Base-by-base conservation (phyloP, 2,797 vertebrate species). In the Steatocranus sp. region DNA sequence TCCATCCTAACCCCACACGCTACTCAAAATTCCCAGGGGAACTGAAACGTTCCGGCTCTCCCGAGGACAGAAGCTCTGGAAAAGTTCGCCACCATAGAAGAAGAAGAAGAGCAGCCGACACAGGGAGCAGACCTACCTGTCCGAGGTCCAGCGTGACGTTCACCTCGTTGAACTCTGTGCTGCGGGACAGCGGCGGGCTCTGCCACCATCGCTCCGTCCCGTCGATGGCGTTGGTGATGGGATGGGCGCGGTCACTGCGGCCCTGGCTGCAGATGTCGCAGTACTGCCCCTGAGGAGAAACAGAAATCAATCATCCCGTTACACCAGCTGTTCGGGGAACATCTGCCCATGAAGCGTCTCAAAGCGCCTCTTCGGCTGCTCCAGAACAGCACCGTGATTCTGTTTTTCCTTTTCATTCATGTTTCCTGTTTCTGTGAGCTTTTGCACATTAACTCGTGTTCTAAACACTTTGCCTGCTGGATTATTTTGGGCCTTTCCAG, bases 191-290 rank as follows among this genome's bases (percentile, higher is more conserved):
- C 0, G 98, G 98, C 0, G 98, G 98, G 82, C 98, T 99, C 95
- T 99, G 98, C 98, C 98, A 99, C 98, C 98, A 99, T 63, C 98
- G 95, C 87, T 99, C 98, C 0, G 98, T 99, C 34, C 98, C 98
- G 0, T 99, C 98, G 0, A 99, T 96, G 92, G 98, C 98, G 0
- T 99, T 98, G 48, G 96, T 97, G 88, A 96, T 97, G 18, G 98
- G 98, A 48, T 99, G 98, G 0, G 98, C 98, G 17, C 97, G 97
- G 83, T 98, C 97, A 77, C 94, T 96, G 78, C 95, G 96, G 0
- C 95, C 95, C 0, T 96, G 96, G 48, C 94, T 96, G 89, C 98
- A 99, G 91, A 97, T 97, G 95, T 99, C 98, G 0, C 98, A 99
- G 95, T 99, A 99, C 88, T 99, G 98, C 38, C 98, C 98, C 98